Conservation (phyloP, 92 coral and sea anemone species). For the Epizoanthus illoricatus region DNA sequence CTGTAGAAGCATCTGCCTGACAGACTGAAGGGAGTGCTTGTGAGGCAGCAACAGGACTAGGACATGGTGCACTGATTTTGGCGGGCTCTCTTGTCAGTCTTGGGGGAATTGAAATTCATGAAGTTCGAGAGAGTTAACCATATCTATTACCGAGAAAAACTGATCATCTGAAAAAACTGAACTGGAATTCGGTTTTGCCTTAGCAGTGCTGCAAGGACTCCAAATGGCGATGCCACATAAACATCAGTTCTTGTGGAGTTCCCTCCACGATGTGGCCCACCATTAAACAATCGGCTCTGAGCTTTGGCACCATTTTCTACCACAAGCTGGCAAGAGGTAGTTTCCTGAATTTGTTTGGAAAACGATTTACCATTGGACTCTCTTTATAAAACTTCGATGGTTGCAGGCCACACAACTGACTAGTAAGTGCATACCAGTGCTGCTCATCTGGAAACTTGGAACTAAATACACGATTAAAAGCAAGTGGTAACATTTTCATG, state of each 20-base stretch:
- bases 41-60: neutral
- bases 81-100: constrained; percentile 12
- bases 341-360: constrained; percentile 21
- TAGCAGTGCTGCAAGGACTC: constrained; percentile 13
- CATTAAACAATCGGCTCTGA: constrained; percentile 18
- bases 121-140: constrained; percentile 11
- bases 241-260: constrained; percentile 20
- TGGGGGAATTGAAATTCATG: constrained; percentile 14
- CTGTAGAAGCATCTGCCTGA: no score
- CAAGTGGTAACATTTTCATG: no score
- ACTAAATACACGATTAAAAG: constrained; percentile 25
- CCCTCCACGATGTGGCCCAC: constrained; percentile 23
- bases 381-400: constrained; percentile 27
- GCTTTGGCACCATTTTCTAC: constrained; percentile 28
- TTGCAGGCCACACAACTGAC: neutral
- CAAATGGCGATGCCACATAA: constrained; percentile 32
- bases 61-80: no score
- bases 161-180: constrained; percentile 1
- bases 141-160: neutral
- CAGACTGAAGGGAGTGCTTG: neutral
- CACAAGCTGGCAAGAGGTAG: constrained; percentile 5
- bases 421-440: constrained; percentile 6
- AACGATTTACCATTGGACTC: constrained; percentile 14
- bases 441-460: neutral
- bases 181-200: constrained; percentile 26